Evolutionary conservation across 2,888 invertebrate genomes (phyloP), one percentile per base, ranked within the genome.

Genomic region (Xylocampa areola): DNA sequence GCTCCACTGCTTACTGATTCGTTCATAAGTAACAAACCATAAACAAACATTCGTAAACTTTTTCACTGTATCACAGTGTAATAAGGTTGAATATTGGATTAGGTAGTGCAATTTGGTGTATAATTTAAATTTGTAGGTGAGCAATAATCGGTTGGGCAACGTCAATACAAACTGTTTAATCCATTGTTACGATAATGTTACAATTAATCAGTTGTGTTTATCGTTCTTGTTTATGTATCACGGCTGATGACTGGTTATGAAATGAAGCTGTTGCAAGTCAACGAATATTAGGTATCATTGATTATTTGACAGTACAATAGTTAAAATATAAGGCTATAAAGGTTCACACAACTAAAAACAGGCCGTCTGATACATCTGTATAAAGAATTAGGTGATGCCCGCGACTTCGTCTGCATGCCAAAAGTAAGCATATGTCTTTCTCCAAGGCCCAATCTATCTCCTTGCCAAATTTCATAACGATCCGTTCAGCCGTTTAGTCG

Each of bases 181-280:
- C 79, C 73, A 79, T 80, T 82, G 82, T 81, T 78, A 67, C 57
- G 74, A 57, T 77, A 65, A 81, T 77, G 79, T 76, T 77, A 80
- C 74, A 73, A 80, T 82, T 81, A 79, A 76, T 80, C 71, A 68
- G 66, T 66, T 68, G 69, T 66, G 78, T 76, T 80, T 77, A 73
- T 60, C 58, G 39, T 54, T 54, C 43, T 39, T 53, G 58, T 71
- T 70, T 70, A 41, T 57, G 58, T 66, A 58, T 68, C 68, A 72
- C 61, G 64, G 30, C 54, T 68, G 64, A 71, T 72, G 73, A 72
- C 68, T 72, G 62, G 44, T 75, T 73, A 53, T 76, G 73, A 73
- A 76, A 63, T 68, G 40, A 66, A 70, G 47, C 65, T 47, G 40
- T 64, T 70, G 65, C 70, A 45, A 65, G 63, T 48, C 63, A 64